Evolutionary conservation across 2,888 invertebrate species (phyloP).

Genomic region (Cantharis rufa): DNA sequence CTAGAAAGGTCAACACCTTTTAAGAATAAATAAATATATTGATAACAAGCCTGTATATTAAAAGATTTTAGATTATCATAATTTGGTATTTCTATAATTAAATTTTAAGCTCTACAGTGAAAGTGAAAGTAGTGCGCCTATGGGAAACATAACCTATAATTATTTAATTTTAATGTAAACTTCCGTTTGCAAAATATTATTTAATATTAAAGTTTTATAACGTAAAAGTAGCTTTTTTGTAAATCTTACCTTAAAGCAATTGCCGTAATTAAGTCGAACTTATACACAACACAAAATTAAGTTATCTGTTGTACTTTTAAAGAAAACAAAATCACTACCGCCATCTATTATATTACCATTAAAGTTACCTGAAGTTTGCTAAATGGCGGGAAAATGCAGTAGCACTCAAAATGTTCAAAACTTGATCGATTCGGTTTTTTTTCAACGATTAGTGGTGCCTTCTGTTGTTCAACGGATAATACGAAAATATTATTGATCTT

Average conservation of each 20-base stretch:
- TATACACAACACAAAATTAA: background rate
- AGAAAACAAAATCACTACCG: background rate
- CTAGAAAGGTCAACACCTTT: background rate
- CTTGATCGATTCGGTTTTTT: background rate
- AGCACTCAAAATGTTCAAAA: background rate
- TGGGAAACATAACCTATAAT: background rate
- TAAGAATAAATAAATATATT: background rate
- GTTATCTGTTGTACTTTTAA: background rate
- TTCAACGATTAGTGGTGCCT: background rate
- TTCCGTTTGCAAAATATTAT: background rate
- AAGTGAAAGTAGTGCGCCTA: background rate
- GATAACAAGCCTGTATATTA: no score
- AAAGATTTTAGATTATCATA: no score
- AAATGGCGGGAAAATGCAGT: background rate
- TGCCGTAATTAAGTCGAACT: background rate
- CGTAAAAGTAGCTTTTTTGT: background rate
- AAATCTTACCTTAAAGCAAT: background rate
- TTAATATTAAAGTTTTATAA: background rate
- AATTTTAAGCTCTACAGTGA: no score
- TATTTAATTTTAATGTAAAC: background rate
- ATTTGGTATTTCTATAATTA: background rate
- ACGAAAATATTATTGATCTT: background rate
- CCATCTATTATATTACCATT: background rate
- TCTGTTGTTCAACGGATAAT: background rate
- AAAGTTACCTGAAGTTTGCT: background rate